Conservation (phyloP, 2,113 vertebrate genomes). For the Casuarius casuarius region DNA sequence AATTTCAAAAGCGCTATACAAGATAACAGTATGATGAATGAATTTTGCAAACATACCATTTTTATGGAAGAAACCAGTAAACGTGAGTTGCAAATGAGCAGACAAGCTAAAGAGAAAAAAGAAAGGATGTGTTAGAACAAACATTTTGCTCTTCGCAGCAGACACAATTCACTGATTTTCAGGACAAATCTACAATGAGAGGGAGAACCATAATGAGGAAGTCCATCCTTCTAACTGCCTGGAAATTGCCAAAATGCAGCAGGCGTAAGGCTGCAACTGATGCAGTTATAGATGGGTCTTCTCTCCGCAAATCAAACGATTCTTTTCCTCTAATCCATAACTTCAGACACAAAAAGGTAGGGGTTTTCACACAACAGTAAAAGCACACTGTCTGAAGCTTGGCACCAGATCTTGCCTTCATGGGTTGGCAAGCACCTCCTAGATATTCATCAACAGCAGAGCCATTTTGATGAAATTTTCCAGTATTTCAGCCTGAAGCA, state of each 20-base stretch:
- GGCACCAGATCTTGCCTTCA: background rate
- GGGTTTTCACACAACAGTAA: background rate
- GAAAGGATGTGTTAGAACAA: constrained; percentile 6
- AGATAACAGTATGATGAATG: background rate
- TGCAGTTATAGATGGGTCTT: background rate
- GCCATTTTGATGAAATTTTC: background rate
- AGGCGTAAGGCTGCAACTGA: background rate
- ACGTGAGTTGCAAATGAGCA: constrained; percentile 97
- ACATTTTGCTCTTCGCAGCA: background rate
- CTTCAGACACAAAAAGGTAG: background rate
- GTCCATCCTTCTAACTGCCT: background rate
- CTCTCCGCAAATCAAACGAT: background rate
- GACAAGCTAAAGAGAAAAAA: constrained; percentile 84
- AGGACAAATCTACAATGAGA: background rate
- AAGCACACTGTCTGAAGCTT: background rate
- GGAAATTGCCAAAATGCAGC: background rate
- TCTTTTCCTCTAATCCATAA: background rate
- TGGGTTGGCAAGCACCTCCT: background rate
- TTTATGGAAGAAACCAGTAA: constrained; percentile 99
- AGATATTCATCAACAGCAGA: background rate
- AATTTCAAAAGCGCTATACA: background rate
- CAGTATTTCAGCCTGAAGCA: background rate
- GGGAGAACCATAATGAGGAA: background rate
- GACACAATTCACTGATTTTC: background rate
- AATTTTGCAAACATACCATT: constrained; percentile 84